Percentiles rank a stretch among this genome's conserved stretches.
phyloP scores from a whole-genome alignment of 2,797 vertebrate species.

The Triplophysa yarkandensis region DNA sequence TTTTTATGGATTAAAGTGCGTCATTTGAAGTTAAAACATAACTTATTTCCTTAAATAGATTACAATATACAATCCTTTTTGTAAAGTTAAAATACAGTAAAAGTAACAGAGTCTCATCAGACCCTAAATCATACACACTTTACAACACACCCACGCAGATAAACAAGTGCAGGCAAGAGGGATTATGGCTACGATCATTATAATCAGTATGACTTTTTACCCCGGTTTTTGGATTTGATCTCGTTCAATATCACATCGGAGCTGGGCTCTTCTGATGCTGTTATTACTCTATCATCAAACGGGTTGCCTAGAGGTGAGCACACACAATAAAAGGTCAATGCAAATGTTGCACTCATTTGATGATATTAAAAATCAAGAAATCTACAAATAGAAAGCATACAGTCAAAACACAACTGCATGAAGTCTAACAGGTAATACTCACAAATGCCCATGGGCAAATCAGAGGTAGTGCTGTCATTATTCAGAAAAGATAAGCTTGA shows the following conservation, averaged over 20 bases:
- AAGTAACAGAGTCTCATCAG: background rate
- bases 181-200: background rate
- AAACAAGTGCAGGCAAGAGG: background rate
- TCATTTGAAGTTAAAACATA: background rate
- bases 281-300: constrained; percentile 64
- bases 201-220: constrained; percentile 25
- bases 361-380: no score
- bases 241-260: constrained; percentile 74
- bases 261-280: constrained; percentile 59
- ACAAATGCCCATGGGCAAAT: constrained; percentile 73
- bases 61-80: constrained; percentile 14
- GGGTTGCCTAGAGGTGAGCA: constrained; percentile 65
- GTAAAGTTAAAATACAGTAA: constrained; percentile 6
- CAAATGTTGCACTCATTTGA: background rate
- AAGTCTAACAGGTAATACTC: constrained; percentile 40
- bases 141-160: background rate
- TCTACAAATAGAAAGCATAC: no score
- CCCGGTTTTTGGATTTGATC: constrained; percentile 62
- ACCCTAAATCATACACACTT: background rate
- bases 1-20: constrained; percentile 16
- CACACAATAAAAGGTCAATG: background rate
- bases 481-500: constrained; percentile 81
- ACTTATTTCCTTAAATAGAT: background rate
- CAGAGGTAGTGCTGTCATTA: constrained; percentile 72
- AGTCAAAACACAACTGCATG: background rate